Conservation (phyloP, 2,113 vertebrate genomes). For the Speoplatyrhinus poulsoni region DNA sequence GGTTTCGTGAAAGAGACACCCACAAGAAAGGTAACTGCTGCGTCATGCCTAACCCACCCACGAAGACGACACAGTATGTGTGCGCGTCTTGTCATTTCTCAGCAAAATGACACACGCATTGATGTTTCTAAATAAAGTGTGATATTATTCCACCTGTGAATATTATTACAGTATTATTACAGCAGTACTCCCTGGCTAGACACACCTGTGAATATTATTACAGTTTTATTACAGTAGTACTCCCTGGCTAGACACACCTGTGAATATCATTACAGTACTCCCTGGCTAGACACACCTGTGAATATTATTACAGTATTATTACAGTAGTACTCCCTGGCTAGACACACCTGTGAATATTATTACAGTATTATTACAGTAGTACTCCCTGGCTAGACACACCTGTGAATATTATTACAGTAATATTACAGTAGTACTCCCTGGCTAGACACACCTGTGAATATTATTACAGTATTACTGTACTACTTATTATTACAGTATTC, state of each 20-base stretch:
- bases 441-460: slow-evolving; percentile 96
- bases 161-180: slow-evolving; percentile 66
- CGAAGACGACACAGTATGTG: too few species aligned
- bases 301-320: slow-evolving; percentile 76
- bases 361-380: slow-evolving; percentile 37
- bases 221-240: slow-evolving; percentile 56
- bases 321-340: slow-evolving; percentile 84
- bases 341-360: slow-evolving; percentile 89
- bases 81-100: too few species aligned
- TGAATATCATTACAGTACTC: slow-evolving; percentile 73
- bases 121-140: too few species aligned
- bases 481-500: background rate
- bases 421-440: background rate
- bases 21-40: too few species aligned
- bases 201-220: slow-evolving; percentile 86
- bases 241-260: too few species aligned
- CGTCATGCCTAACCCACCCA: too few species aligned
- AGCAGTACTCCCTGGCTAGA: slow-evolving; percentile 84
- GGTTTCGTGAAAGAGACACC: too few species aligned
- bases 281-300: slow-evolving; percentile 87
- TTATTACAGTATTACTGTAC: too few species aligned
- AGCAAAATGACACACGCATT: too few species aligned
- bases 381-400: too few species aligned
- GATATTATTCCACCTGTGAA: slow-evolving; percentile 82
- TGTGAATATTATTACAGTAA: slow-evolving; percentile 92